Conservation (phyloP, 2,797 vertebrate genomes). For the Catostomus latipinnis region DNA sequence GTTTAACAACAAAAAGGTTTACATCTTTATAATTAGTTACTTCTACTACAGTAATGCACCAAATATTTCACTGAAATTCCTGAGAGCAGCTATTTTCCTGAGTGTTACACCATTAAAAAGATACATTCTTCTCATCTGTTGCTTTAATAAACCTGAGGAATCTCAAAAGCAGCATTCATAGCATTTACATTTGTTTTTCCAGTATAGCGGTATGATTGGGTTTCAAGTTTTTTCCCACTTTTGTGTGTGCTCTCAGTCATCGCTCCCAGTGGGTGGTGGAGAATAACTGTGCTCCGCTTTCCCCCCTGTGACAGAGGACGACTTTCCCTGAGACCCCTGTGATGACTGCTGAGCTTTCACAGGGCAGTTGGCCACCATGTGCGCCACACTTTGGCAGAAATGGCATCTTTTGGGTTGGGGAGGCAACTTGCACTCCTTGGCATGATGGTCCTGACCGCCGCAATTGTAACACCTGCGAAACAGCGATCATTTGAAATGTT, state of each 20-base stretch:
- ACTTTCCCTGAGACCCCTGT: slow-evolving; percentile 88
- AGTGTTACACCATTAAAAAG: slow-evolving; percentile 65
- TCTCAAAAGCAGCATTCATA: slow-evolving; percentile 77
- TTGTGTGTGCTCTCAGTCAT: slow-evolving; percentile 62
- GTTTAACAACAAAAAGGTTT: slow-evolving; percentile 25
- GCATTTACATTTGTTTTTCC: slow-evolving; percentile 59
- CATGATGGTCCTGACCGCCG: slow-evolving; percentile 94
- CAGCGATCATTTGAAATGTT: neutral
- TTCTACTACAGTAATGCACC: slow-evolving; percentile 59
- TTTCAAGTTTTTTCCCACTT: slow-evolving; percentile 66
- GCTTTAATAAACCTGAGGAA: slow-evolving; percentile 77
- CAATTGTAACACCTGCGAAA: slow-evolving; percentile 93
- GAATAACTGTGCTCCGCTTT: slow-evolving; percentile 80
- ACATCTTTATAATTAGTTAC: slow-evolving; percentile 41
- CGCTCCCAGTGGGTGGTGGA: slow-evolving; percentile 64
- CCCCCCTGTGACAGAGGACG: slow-evolving; percentile 81
- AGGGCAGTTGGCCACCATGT: slow-evolving; percentile 96
- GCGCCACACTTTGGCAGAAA: slow-evolving; percentile 95
- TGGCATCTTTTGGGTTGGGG: slow-evolving; percentile 98
- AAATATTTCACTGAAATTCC: slow-evolving; percentile 66
- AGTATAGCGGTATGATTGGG: slow-evolving; percentile 75
- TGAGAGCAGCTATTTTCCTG: slow-evolving; percentile 77
- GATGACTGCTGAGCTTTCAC: slow-evolving; percentile 89
- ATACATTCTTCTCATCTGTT: slow-evolving; percentile 70
- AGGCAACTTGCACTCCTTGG: slow-evolving; percentile 96